phyloP scores from a whole-genome alignment of 2,888 invertebrate genomes.

The Entomobrya multifasciata region DNA sequence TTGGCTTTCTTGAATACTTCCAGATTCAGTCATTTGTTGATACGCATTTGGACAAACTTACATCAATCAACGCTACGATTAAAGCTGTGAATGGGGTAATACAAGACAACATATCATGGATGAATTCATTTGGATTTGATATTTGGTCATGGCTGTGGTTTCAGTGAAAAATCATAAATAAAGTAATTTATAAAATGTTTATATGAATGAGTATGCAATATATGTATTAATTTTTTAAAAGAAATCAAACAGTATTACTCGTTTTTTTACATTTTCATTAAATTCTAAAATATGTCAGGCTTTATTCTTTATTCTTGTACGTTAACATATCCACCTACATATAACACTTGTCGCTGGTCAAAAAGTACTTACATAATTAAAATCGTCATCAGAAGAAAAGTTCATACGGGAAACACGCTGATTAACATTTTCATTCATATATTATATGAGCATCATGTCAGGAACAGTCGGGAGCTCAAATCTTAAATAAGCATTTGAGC shows the following conservation, averaged over 20 bases:
- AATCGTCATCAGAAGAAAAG: no score
- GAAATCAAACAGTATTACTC: background rate
- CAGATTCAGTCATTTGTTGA: constrained; percentile 51
- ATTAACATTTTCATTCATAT: background rate
- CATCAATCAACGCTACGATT: constrained; percentile 21
- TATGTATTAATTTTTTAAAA: background rate
- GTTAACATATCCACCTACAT: background rate
- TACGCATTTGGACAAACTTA: constrained; percentile 25
- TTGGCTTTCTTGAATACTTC: no score
- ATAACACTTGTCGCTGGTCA: no score
- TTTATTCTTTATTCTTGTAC: constrained; percentile 35
- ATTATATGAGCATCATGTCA: constrained; percentile 49
- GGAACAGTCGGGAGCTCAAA: constrained; percentile 41
- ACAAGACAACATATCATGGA: constrained; percentile 51
- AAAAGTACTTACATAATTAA: no score
- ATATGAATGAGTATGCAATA: background rate
- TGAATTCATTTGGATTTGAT: constrained; percentile 50
- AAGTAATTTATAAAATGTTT: background rate
- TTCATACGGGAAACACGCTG: no score
- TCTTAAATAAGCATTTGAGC: no score
- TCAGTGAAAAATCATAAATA: background rate
- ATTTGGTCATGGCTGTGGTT: constrained; percentile 62
- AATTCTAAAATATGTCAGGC: background rate
- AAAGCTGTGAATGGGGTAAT: background rate
- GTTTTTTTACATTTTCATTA: background rate